Conservation (phyloP, 2,797 vertebrate genomes). For the Neosilurus mollespiculum region DNA sequence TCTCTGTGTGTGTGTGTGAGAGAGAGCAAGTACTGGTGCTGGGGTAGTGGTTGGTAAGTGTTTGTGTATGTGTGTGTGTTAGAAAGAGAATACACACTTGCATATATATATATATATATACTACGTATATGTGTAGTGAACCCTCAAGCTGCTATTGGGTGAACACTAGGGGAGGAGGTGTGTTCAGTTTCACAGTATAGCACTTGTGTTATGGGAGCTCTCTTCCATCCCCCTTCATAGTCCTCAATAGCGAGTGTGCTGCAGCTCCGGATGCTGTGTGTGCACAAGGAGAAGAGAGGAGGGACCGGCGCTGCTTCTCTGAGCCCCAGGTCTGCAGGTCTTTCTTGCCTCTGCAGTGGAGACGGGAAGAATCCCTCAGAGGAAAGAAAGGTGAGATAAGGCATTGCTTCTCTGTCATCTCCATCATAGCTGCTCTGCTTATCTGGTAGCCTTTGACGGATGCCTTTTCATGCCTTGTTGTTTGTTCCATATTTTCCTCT, state of each 20-base stretch:
- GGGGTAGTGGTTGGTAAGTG: conserved; percentile 34
- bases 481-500: background rate
- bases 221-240: conserved; percentile 55
- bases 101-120: too few relatives aligned
- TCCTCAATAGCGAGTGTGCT: conserved; percentile 57
- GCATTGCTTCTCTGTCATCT: conserved; percentile 42
- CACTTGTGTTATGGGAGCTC: conserved; percentile 67
- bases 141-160: conserved; percentile 60
- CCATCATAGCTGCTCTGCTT: conserved; percentile 23
- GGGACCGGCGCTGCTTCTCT: conserved; percentile 40
- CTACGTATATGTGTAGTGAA: conserved; percentile 47
- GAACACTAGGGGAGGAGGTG: conserved; percentile 70
- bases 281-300: conserved; percentile 44
- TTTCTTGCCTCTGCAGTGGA: conserved; percentile 49
- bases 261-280: conserved; percentile 52
- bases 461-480: background rate
- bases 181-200: conserved; percentile 66
- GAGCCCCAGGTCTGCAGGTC: conserved; percentile 49
- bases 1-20: background rate
- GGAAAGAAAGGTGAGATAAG: conserved; percentile 64
- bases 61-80: conserved; percentile 40
- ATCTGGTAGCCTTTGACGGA: conserved; percentile 10
- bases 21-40: conserved; percentile 11
- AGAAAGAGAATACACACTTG: background rate
- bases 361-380: conserved; percentile 44